phyloP scores from a whole-genome alignment of 92 coral and sea anemone genomes.

The Porites cylindrica region DNA sequence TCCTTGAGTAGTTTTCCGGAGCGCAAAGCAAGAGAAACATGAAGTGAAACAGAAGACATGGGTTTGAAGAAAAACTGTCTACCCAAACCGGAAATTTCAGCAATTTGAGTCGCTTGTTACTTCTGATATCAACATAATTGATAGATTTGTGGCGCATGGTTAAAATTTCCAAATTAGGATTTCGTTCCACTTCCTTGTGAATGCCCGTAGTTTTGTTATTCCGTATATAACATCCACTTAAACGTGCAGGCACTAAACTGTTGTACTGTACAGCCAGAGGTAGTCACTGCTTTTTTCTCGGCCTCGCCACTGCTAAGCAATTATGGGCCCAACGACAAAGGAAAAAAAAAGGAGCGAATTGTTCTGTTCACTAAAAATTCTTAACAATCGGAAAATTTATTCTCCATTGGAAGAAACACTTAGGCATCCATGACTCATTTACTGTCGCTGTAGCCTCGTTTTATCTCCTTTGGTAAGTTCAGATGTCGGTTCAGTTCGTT shows the following conservation, averaged over 20 bases:
- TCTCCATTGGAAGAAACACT: too few species aligned
- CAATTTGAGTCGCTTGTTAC: slow-evolving; percentile 20
- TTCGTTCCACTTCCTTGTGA: slow-evolving; percentile 19
- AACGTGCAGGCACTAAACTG: background rate
- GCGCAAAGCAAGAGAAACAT: slow-evolving; percentile 16
- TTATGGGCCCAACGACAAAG: too few species aligned
- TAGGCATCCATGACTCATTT: too few species aligned
- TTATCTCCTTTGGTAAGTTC: too few species aligned
- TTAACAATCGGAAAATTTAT: too few species aligned
- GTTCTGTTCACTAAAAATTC: too few species aligned
- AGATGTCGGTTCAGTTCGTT: too few species aligned
- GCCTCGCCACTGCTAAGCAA: too few species aligned
- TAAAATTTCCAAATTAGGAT: slow-evolving; percentile 1
- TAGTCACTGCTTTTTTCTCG: too few species aligned
- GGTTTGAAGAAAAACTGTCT: slow-evolving; percentile 4
- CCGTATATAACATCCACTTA: background rate
- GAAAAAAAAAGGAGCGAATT: too few species aligned
- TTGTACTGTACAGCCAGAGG: background rate
- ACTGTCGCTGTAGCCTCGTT: too few species aligned
- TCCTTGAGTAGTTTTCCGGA: slow-evolving; percentile 51
- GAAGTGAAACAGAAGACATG: slow-evolving; percentile 22
- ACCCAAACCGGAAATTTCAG: slow-evolving; percentile 37
- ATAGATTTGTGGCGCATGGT: background rate
- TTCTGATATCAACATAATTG: slow-evolving; percentile 16
- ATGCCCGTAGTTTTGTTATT: background rate